Conservation (phyloP, 2,113 vertebrate genomes). For the Tylochromis polylepis region DNA sequence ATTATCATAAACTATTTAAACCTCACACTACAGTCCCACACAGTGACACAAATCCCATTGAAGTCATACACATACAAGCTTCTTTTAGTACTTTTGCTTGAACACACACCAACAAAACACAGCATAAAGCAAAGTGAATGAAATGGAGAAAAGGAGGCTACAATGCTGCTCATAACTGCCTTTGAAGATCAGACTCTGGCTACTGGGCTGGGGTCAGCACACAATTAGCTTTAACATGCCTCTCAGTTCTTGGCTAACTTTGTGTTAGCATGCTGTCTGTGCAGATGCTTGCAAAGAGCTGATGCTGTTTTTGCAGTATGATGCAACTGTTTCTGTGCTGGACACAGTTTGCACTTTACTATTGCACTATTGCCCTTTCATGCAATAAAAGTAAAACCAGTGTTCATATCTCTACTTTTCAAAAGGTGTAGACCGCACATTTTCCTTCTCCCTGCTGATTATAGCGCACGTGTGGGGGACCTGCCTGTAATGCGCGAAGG, state of each 20-base stretch:
- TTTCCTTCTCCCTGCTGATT: background rate
- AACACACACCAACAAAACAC: background rate
- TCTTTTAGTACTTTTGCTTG: too few relatives aligned
- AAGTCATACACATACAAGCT: background rate
- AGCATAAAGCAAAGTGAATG: background rate
- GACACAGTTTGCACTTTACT: background rate
- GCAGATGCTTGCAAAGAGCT: background rate
- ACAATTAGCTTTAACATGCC: rapidly evolving
- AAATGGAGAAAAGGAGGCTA: background rate
- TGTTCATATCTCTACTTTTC: background rate
- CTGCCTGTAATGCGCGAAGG: background rate
- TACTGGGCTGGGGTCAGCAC: background rate
- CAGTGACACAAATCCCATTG: too few relatives aligned
- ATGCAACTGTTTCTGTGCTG: rapidly evolving
- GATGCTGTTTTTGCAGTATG: background rate
- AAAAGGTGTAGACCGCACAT: background rate
- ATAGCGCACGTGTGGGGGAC: too few relatives aligned
- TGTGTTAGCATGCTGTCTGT: background rate
- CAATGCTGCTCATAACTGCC: background rate
- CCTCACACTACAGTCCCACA: background rate
- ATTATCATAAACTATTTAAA: background rate
- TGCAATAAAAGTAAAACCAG: background rate
- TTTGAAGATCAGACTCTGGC: background rate
- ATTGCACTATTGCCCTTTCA: background rate
- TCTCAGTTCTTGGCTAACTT: background rate